Base-by-base conservation (phyloP, 1,140 invertebrate species). In the Pseudoatta argentina region DNA sequence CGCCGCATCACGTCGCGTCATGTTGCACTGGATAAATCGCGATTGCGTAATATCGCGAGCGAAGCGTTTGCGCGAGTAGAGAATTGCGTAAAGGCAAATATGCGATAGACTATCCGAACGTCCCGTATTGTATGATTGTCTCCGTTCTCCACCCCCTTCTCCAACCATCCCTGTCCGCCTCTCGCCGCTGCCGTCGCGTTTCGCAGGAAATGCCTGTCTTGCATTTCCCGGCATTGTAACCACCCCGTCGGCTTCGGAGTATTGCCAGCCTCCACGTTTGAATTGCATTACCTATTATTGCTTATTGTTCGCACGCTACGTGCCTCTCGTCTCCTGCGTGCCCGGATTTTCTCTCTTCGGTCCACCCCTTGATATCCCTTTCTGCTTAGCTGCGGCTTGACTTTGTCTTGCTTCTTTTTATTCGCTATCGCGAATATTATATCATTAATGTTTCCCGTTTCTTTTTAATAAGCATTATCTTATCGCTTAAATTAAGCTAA, bases 251-350 rank as follows among this genome's bases (percentile, higher is more conserved):
- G 72, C 86, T 91, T 88, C 91, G 89, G 71, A 89, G 90, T 94
- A 93, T 93, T 93, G 94, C 93, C 92, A 93, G 91, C 92, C 90
- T 91, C 91, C 87, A 89, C 91, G 90, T 93, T 94, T 93, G 91
- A 94, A 94, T 94, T 93, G 91, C 91, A 94, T 94, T 94, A 94
- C 91, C 91, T 93, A 94, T 94, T 93, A 93, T 93, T 94, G 92
- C 93, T 94, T 93, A 94, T 94, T 94, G 93, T 94, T 94, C 89
- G 90, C 69, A 81, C 86, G 73, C 77, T 82, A 66, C 67, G 71
- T 64, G 66, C n/a, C 53, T 78, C 77, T 75, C 39, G 61, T 39
- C 86, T 85, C 53, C 81, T 75, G 51, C 83, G 83, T 64, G 59
- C 34, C 39, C 61, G 12, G 12, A 79, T 88, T 77, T 77, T 69